These are phyloP conservation scores for Chaetops frenatus DNA, from an alignment of 2,113 vertebrate species.

Conservation along the genomic window DNA sequence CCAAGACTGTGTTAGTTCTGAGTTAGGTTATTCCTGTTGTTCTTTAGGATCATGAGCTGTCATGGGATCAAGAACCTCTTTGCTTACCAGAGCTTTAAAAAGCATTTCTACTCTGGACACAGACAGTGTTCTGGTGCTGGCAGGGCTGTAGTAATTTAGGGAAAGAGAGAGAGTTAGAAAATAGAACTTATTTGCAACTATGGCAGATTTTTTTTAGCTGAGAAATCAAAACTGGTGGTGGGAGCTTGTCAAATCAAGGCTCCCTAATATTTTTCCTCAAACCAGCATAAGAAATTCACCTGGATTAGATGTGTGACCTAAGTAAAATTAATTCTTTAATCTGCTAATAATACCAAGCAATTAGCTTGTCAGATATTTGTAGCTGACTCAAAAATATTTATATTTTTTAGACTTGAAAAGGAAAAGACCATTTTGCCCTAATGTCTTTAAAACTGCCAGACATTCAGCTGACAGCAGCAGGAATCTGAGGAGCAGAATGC, in stretches of 20 bases:
- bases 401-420: background rate
- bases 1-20: background rate
- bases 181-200: background rate
- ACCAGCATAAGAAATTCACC: background rate
- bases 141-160: background rate
- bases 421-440: background rate
- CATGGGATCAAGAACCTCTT: background rate
- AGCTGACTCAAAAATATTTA: background rate
- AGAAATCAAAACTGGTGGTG: background rate
- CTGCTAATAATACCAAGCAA: background rate
- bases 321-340: background rate
- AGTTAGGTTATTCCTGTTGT: background rate
- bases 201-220: background rate
- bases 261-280: background rate
- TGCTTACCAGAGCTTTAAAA: background rate
- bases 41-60: background rate
- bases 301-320: background rate
- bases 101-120: background rate
- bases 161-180: background rate
- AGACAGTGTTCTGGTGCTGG: rapidly evolving
- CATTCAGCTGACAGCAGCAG: background rate
- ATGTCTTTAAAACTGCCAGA: background rate
- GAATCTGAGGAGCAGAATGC: background rate
- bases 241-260: background rate
- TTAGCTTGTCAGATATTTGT: background rate